Conservation (phyloP, 2,888 invertebrate genomes). For the Tinea semifulvella region DNA sequence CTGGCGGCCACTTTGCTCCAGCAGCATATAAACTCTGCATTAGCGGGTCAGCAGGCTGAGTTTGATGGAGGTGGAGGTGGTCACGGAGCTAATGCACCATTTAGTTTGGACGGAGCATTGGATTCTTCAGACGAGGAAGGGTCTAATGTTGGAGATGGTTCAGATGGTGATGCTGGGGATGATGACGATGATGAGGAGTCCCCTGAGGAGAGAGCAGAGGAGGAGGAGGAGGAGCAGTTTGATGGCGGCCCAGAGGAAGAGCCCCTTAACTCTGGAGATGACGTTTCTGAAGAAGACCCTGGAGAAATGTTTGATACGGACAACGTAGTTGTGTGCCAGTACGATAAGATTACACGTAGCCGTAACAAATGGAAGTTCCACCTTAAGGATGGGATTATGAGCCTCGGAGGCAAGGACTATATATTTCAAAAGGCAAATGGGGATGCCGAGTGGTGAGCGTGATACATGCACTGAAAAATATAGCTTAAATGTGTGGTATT, state of each 20-base stretch:
- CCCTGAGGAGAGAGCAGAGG: constrained; percentile 70
- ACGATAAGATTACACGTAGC: constrained; percentile 99
- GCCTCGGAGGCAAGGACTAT: constrained; percentile 96
- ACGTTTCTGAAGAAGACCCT: constrained; percentile 96
- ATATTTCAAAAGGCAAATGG: constrained; percentile 99
- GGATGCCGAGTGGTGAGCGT: constrained; percentile 95
- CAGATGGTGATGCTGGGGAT: constrained; percentile 76
- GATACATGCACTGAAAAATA: constrained; percentile 18
- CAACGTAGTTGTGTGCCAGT: constrained; percentile 99
- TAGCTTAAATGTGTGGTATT: constrained; percentile 12
- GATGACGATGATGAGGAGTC: constrained; percentile 83
- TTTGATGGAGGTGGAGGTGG: constrained; percentile 59
- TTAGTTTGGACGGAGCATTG: constrained; percentile 70
- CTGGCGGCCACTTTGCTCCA: constrained; percentile 86
- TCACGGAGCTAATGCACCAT: constrained; percentile 44
- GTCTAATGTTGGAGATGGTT: constrained; percentile 63
- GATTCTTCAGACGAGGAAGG: constrained; percentile 81
- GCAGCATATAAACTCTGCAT: constrained; percentile 86
- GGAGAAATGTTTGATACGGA: constrained; percentile 97
- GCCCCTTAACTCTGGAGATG: constrained; percentile 95
- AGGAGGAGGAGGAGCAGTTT: constrained; percentile 75
- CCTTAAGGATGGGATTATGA: constrained; percentile 99
- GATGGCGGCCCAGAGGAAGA: constrained; percentile 76
- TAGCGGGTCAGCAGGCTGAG: constrained; percentile 62
- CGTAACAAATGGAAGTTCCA: constrained; percentile 99